These are phyloP conservation scores for Ecdyonurus torrentis DNA, from an alignment of 2,888 invertebrate genomes.

Conservation along the genomic window DNA sequence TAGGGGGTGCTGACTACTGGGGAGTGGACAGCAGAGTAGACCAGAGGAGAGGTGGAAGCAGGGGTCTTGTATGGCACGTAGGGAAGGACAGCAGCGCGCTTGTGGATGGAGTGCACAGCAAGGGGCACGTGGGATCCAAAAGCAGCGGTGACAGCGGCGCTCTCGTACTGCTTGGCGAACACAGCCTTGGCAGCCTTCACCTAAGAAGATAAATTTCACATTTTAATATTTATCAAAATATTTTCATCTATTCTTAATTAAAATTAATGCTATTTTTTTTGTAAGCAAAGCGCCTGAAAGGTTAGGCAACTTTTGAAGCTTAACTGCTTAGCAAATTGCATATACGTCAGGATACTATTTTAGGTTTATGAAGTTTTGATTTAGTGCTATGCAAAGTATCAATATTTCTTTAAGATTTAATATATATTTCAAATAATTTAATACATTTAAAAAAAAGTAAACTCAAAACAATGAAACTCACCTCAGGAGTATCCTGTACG, in stretches of 20 bases:
- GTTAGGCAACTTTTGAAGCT: not conserved
- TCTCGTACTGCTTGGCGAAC: constrained; percentile 12
- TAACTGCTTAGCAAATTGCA: no score
- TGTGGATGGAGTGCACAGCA: constrained; percentile 5
- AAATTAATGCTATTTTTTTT: not conserved
- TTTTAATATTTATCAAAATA: not conserved
- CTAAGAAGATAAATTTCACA: constrained; percentile 4
- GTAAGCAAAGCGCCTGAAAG: not conserved
- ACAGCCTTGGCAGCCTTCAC: constrained; percentile 12
- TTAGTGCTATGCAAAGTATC: no score
- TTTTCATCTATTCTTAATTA: not conserved
- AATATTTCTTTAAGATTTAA: no score
- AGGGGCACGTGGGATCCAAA: constrained; percentile 6
- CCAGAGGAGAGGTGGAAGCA: constrained; percentile 2
- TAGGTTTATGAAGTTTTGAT: no score
- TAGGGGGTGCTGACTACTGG: not conserved
- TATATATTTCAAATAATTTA: no score
- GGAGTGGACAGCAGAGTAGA: not conserved
- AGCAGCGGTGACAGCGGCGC: constrained; percentile 12
- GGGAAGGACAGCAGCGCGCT: not conserved
- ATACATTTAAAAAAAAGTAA: no score
- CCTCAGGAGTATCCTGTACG: constrained; percentile 15
- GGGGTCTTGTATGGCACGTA: no score
- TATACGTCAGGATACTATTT: no score
- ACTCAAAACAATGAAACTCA: constrained; percentile 4